Conservation (phyloP, 2,888 invertebrate species). For the Candidula unifasciata region DNA sequence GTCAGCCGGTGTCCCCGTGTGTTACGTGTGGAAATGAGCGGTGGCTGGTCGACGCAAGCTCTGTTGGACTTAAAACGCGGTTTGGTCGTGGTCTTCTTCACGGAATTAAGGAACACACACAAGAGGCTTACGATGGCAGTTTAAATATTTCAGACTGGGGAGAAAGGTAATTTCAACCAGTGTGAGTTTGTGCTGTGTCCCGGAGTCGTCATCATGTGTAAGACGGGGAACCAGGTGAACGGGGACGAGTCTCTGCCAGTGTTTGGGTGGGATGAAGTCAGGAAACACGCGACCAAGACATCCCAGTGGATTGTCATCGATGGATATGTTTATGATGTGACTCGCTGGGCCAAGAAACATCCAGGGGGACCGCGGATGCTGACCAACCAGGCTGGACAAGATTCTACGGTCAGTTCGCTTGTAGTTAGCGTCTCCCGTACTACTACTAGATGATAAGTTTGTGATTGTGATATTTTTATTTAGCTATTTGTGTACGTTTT, state of each 20-base stretch:
- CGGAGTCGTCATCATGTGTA: slow-evolving; percentile 27
- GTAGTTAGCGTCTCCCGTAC: too few species aligned
- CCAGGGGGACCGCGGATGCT: slow-evolving; percentile 73
- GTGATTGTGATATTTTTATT: too few species aligned
- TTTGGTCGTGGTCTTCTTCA: too few species aligned
- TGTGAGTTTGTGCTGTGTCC: neutral
- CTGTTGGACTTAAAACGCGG: too few species aligned
- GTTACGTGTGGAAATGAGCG: slow-evolving; percentile 13
- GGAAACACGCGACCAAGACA: slow-evolving; percentile 63
- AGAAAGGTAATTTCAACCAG: too few species aligned
- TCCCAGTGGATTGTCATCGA: slow-evolving; percentile 74
- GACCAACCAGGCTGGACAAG: slow-evolving; percentile 74
- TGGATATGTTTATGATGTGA: slow-evolving; percentile 71
- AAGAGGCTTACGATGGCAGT: too few species aligned
- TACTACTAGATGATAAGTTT: too few species aligned
- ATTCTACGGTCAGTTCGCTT: slow-evolving; percentile 68
- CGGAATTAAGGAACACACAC: too few species aligned
- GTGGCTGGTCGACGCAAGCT: neutral
- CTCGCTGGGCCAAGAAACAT: slow-evolving; percentile 70
- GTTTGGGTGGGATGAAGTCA: slow-evolving; percentile 71
- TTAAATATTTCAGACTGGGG: too few species aligned
- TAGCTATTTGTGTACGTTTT: too few species aligned
- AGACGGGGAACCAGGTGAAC: slow-evolving; percentile 19
- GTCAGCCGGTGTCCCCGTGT: slow-evolving; percentile 35
- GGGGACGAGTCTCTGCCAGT: slow-evolving; percentile 27